Evolutionary conservation across 2,888 invertebrate species (phyloP), one percentile per base, ranked within the genome.

Genomic region (Callimorpha dominula): DNA sequence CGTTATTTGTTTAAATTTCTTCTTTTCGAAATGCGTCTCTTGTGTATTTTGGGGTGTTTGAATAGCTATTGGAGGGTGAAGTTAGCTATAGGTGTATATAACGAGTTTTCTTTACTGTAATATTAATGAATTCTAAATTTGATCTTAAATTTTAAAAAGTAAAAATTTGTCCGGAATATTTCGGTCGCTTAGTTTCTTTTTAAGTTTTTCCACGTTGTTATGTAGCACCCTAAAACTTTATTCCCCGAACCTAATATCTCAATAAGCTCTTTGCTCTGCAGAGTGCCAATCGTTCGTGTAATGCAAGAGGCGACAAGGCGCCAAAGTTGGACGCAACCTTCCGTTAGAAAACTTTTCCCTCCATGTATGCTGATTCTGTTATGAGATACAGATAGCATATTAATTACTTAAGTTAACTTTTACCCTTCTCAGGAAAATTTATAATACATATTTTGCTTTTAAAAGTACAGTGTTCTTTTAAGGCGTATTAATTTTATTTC

Each of bases 241-340:
- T 46, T 46, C 9, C 9, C 17, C 43, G 42, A 64, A 64, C 17
- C n/a, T 64, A 2, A 64, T 43, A 43, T 64, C 42, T 64, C 40
- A 64, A 42, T 43, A 64, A 64, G 42, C 64, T 76, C 75, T 20
- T 12, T 17, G 71, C 72, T 80, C 60, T 70, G 43, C 73, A 71
- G 72, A 78, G 74, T 70, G 76, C 81, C 87, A 88, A 89, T 88
- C 85, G 86, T 79, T 84, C 83, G 83, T 86, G 83, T 87, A 86
- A 86, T 86, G 83, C 84, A 85, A 71, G 73, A 86, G 81, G 86
- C 86, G 85, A 88, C 88, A 88, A 84, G 85, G 77, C 86, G 84
- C 79, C 82, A 82, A 88, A 89, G 78, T 89, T 89, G 82, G 81
- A 78, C 86, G 72, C 79, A 77, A 78, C 72, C 68, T 68, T 52